Conservation (phyloP, 1,140 invertebrate genomes). For the Trichogramma pretiosum region DNA sequence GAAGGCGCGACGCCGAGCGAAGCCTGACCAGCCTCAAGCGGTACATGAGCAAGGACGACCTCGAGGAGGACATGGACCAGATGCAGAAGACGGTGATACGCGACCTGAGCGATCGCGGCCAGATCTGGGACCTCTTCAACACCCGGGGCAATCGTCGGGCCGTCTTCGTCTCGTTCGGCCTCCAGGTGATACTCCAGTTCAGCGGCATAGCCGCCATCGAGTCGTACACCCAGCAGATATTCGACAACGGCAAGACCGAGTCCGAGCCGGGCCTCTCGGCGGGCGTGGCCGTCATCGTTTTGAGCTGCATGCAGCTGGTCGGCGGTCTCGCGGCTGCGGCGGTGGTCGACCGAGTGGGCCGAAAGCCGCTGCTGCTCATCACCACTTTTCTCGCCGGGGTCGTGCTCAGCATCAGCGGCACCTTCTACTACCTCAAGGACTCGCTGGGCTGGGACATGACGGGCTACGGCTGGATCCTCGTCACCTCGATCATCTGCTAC, state of each 20-base stretch:
- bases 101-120: slow-evolving; percentile 32
- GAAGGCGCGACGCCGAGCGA: slow-evolving; percentile 34
- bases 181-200: slow-evolving; percentile 54
- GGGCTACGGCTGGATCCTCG: slow-evolving; percentile 44
- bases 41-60: slow-evolving; percentile 20
- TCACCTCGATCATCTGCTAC: slow-evolving; percentile 50
- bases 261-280: slow-evolving; percentile 36
- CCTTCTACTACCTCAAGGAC: slow-evolving; percentile 46
- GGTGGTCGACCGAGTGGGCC: slow-evolving; percentile 50
- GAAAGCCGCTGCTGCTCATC: slow-evolving; percentile 48
- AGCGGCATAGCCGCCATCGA: slow-evolving; percentile 61
- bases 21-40: slow-evolving; percentile 41
- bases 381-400: slow-evolving; percentile 47
- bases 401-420: slow-evolving; percentile 33
- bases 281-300: slow-evolving; percentile 46
- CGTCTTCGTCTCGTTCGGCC: slow-evolving; percentile 45
- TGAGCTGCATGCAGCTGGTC: slow-evolving; percentile 58
- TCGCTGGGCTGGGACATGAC: slow-evolving; percentile 32
- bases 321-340: slow-evolving; percentile 47
- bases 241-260: slow-evolving; percentile 43
- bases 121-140: slow-evolving; percentile 38
- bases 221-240: slow-evolving; percentile 59
- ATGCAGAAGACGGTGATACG: slow-evolving; percentile 34
- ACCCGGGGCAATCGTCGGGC: slow-evolving; percentile 41
- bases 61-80: slow-evolving; percentile 36